Conservation (phyloP, 1,140 invertebrate genomes). For the Leptoteleia sp. region DNA sequence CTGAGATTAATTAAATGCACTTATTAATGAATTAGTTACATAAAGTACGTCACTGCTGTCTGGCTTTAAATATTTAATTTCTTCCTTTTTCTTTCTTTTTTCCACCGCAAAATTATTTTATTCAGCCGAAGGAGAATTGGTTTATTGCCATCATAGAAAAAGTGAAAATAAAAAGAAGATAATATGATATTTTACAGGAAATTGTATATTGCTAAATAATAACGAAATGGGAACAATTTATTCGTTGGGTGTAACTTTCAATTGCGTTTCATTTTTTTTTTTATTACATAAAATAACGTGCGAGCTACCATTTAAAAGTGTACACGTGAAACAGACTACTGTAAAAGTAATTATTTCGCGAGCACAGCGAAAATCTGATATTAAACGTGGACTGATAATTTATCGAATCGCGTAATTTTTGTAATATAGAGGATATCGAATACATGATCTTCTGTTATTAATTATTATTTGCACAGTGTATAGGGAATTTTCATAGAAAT, state of each 20-base stretch:
- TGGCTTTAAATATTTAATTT: too few species aligned
- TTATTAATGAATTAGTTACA: too few species aligned
- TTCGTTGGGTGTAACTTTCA: constrained; percentile 48
- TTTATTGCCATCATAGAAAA: background rate
- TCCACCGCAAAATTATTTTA: too few species aligned
- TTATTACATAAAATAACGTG: constrained; percentile 44
- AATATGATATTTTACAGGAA: constrained; percentile 16
- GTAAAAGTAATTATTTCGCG: constrained; percentile 29
- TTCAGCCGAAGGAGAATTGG: too few species aligned
- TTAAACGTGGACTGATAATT: background rate
- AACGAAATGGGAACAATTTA: constrained; percentile 25
- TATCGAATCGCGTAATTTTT: too few species aligned
- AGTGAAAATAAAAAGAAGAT: constrained; percentile 8
- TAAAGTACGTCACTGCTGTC: too few species aligned
- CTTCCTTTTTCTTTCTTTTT: too few species aligned
- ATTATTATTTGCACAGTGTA: too few species aligned
- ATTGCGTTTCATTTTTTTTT: constrained; percentile 49
- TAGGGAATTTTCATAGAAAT: too few species aligned
- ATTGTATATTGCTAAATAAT: constrained; percentile 37
- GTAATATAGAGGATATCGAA: too few species aligned
- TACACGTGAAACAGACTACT: constrained; percentile 19
- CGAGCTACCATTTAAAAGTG: constrained; percentile 22
- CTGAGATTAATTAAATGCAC: too few species aligned
- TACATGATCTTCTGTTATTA: too few species aligned
- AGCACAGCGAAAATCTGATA: constrained; percentile 13